Percentiles rank a stretch among this genome's conserved stretches.
These are phyloP conservation scores for Equus przewalskii DNA, from an alignment of 2,113 vertebrate genomes.

Conservation along the genomic window DNA sequence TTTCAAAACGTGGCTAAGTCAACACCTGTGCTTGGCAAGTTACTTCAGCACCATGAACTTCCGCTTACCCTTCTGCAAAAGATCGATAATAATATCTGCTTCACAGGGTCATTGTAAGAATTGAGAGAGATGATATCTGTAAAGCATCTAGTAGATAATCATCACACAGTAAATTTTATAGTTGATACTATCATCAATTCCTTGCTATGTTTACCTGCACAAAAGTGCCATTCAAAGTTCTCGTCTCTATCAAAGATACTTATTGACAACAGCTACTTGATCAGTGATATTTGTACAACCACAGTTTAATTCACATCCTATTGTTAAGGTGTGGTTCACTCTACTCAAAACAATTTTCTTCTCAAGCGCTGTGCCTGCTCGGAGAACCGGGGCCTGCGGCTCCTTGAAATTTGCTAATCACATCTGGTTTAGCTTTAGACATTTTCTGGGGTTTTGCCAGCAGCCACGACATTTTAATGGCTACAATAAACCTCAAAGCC, in stretches of 20 bases:
- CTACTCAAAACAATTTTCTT: conserved; percentile 83
- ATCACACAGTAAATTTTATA: neutral
- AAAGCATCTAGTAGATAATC: neutral
- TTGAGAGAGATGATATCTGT: neutral
- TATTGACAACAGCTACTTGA: neutral
- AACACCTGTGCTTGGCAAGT: neutral
- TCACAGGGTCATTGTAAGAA: neutral
- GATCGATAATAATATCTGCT: neutral
- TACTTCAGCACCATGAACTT: neutral
- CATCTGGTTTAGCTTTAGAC: conserved; percentile 92
- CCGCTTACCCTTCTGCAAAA: neutral
- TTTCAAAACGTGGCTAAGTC: neutral
- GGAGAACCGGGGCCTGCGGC: conserved; percentile 80
- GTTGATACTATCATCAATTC: neutral
- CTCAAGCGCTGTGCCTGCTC: conserved; percentile 81
- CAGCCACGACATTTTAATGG: conserved; percentile 91
- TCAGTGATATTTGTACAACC: neutral
- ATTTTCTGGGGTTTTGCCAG: conserved; percentile 91
- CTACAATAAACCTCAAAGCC: conserved; percentile 92
- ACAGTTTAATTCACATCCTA: neutral
- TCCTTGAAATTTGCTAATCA: conserved; percentile 88
- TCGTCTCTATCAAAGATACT: neutral
- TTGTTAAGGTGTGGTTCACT: conserved; percentile 68
- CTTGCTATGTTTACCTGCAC: neutral
- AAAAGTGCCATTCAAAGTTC: neutral